Conservation (phyloP, 1,140 invertebrate genomes). For the Hypsibius dujardini region DNA sequence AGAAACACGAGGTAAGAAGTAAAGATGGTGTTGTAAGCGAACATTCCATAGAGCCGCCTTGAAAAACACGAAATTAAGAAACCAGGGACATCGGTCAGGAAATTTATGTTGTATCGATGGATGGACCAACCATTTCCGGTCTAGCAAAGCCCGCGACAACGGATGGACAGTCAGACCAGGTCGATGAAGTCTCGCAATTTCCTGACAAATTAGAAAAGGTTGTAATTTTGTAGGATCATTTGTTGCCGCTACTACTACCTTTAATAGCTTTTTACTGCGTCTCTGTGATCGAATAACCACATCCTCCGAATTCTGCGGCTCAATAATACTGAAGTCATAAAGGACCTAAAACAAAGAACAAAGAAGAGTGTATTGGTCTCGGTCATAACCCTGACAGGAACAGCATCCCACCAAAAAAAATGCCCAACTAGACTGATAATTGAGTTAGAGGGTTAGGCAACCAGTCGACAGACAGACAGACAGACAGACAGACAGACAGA, state of each 20-base stretch:
- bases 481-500: too few species aligned
- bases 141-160: background rate
- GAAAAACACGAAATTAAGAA: background rate
- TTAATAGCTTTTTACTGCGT: too few species aligned
- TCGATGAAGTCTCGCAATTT: background rate
- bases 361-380: too few species aligned
- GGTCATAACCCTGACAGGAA: too few species aligned
- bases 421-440: too few species aligned
- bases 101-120: background rate
- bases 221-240: too few species aligned
- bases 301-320: background rate
- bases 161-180: slow-evolving; percentile 11
- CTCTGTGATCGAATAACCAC: too few species aligned
- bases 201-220: background rate
- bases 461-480: too few species aligned
- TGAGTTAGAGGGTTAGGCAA: too few species aligned
- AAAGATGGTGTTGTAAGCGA: background rate
- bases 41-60: slow-evolving; percentile 11
- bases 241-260: too few species aligned
- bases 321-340: slow-evolving; percentile 1
- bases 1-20: background rate
- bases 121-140: background rate
- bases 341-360: background rate
- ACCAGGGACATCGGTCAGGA: background rate
- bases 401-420: too few species aligned